Conservation (phyloP, 2,113 vertebrate genomes). For the Heliornis fulica region DNA sequence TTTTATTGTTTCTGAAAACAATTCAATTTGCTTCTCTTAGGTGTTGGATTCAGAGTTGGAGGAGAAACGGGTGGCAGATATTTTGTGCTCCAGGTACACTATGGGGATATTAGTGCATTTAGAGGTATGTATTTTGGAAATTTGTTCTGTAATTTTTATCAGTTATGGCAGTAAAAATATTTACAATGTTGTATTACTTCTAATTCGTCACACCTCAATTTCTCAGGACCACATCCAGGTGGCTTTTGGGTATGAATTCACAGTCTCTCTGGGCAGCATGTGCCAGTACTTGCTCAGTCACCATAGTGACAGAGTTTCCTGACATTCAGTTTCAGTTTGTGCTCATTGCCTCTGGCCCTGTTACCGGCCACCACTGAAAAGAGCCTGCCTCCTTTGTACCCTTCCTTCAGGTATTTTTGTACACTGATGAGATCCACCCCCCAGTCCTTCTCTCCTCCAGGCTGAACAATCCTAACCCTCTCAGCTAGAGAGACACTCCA, state of each 20-base stretch:
- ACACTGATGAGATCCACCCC: neutral
- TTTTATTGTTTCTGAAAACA: conserved; percentile 7
- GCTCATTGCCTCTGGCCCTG: too few relatives aligned
- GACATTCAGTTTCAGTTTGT: neutral
- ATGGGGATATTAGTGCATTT: conserved; percentile 88
- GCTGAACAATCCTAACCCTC: neutral
- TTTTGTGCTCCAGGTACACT: conserved; percentile 96
- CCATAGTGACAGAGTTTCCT: neutral
- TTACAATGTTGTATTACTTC: neutral
- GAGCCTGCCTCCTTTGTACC: neutral
- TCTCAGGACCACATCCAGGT: neutral
- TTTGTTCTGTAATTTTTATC: neutral
- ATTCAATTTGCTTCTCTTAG: conserved; percentile 48
- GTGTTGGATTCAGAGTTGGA: conserved; percentile 96
- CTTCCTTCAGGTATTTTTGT: neutral
- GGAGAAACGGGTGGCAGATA: conserved; percentile 83
- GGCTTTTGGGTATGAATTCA: neutral
- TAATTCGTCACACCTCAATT: neutral
- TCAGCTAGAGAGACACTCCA: neutral
- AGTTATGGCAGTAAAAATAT: neutral
- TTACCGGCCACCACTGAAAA: neutral
- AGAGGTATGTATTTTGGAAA: conserved; percentile 78
- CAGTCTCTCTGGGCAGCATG: neutral
- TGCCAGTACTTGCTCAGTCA: neutral
- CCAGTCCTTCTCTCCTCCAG: neutral